phyloP scores from a whole-genome alignment of 2,113 vertebrate genomes.

The Tinamus guttatus region DNA sequence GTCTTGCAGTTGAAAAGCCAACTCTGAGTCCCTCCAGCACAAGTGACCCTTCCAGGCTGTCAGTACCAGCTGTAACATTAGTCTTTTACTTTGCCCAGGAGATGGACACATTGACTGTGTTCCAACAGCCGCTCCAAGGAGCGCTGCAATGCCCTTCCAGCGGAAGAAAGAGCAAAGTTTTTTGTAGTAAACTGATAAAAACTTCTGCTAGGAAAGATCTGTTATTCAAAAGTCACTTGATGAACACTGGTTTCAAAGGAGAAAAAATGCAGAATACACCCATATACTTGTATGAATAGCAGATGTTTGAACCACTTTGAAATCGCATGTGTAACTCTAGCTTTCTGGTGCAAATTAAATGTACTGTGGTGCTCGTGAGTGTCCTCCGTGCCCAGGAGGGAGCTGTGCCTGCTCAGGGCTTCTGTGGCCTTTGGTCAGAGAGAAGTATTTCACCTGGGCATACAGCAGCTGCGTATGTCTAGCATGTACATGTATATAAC shows the following conservation, averaged over 20 bases:
- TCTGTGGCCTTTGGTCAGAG: not conserved
- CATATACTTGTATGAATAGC: not conserved
- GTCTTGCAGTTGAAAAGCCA: constrained; percentile 25
- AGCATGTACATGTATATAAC: not conserved
- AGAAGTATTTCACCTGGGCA: not conserved
- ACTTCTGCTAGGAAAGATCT: not conserved
- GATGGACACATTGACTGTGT: not conserved
- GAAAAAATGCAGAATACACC: not conserved
- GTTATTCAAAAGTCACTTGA: not conserved
- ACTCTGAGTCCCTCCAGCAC: not conserved
- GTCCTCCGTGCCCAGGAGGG: constrained; percentile 6
- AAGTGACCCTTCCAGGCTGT: not conserved
- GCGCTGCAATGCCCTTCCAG: not conserved
- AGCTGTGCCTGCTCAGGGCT: not conserved
- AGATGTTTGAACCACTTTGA: not conserved
- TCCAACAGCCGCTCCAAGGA: not conserved
- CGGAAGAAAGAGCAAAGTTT: not conserved
- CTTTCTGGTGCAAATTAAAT: not conserved
- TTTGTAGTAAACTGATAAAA: not conserved
- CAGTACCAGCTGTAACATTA: not conserved
- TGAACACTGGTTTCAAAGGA: not conserved
- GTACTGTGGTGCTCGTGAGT: not conserved
- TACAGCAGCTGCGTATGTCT: no score
- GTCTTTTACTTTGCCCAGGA: constrained; percentile 41
- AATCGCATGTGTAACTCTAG: not conserved